Evolutionary conservation across 2,888 invertebrate species (phyloP).

Genomic region (Caenorhabditis macrosperma): DNA sequence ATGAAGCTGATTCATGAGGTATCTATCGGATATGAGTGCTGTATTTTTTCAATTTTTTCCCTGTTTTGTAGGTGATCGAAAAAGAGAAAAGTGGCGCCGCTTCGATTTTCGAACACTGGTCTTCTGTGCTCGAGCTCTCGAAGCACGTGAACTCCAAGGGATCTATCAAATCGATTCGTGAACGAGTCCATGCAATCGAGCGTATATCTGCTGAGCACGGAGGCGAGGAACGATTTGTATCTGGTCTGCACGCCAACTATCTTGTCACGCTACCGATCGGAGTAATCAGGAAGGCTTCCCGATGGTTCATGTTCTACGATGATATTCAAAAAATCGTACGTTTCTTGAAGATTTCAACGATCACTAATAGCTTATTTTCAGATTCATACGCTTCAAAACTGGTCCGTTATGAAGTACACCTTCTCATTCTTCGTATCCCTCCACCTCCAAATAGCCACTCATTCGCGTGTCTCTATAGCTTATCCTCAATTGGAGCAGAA

Average conservation of each 20-base stretch:
- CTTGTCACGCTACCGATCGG: constrained; percentile 61
- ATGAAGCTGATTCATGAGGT: constrained; percentile 46
- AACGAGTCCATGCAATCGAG: constrained; percentile 52
- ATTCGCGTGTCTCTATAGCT: constrained; percentile 57
- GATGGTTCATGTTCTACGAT: constrained; percentile 63
- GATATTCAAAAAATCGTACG: constrained; percentile 57
- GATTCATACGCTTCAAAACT: constrained; percentile 62
- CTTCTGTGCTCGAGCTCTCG: constrained; percentile 62
- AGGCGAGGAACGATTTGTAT: constrained; percentile 66
- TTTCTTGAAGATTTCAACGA: no score
- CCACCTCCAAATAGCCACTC: constrained; percentile 68
- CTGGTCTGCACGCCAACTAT: constrained; percentile 69
- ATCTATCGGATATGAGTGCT: background rate
- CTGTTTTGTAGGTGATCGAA: constrained; percentile 59
- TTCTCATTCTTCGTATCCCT: constrained; percentile 62
- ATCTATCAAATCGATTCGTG: constrained; percentile 31
- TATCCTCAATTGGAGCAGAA: constrained; percentile 65
- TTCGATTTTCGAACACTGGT: constrained; percentile 69
- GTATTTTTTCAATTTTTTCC: background rate
- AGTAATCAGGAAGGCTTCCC: constrained; percentile 53
- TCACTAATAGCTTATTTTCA: constrained; percentile 20
- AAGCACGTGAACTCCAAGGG: constrained; percentile 65
- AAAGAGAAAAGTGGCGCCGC: constrained; percentile 49
- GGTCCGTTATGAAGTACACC: constrained; percentile 61
- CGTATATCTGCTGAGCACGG: constrained; percentile 54